Evolutionary conservation across 2,888 invertebrate genomes (phyloP), one percentile per base, ranked within the genome.

Genomic region (Athetis lepigone): DNA sequence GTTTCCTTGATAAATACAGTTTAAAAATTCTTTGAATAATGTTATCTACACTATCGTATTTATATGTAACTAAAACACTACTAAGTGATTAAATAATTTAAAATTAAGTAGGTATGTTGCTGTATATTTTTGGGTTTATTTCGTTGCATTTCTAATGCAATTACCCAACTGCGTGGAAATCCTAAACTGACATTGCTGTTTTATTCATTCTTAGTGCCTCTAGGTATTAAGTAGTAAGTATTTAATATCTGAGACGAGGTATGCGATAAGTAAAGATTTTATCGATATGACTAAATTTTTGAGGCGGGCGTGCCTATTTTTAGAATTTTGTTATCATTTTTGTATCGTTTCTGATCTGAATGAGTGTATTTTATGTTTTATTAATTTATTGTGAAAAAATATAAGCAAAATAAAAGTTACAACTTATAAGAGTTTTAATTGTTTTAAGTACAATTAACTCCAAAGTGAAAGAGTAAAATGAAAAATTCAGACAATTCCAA

Each of bases 1-100:
- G 77, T 79, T 87, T 86, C 82, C 84, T 84, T 80, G 87, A 86
- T 85, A 84, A 85, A 77, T 68, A 51, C 9, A 55, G 52, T 74
- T 74, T 62, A 80, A 82, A 85, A 81, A 73, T 73, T 76, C 75
- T 78, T 59, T 76, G 79, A 81, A 79, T 70, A 71, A 54, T 73
- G 70, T 73, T 74, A 71, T 82, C 70, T 62, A 51, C 18, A 37
- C 57, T 52, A 56, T 67, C 43, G 57, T 60, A 43, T 62, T 62
- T 46, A 40, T 47, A 60, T 21, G 37, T 51, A 52, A n/a, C n/a
- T 56, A 60, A 23, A 25, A 25, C 25, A 6, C n/a, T 33, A 33
- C 25, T 49, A 57, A 65, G 63, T 76, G 54, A 29, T 51, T 19
- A 54, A 29, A 23, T 57, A 33, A 33, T 33, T 33, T 4, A 33